A percentile compares a stretch with the other conserved stretches of the same genome.
Conservation (phyloP, 2,797 vertebrate species). For the Melanotaenia nigrans region DNA sequence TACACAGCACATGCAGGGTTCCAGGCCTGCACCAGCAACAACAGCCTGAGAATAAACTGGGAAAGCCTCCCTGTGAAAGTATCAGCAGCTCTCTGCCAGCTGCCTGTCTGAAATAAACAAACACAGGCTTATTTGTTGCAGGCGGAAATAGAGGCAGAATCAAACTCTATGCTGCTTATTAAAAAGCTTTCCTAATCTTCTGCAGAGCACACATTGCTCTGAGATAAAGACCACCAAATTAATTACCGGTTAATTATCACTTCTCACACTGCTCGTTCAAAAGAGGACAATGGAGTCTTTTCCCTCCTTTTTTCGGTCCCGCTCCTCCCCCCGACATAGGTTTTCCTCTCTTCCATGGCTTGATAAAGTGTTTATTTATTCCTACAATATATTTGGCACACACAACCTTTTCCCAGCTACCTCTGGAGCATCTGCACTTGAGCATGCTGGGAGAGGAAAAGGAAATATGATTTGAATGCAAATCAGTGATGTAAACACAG, state of each 20-base stretch:
- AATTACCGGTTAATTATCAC: slow-evolving; percentile 83
- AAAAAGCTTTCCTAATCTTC: slow-evolving; percentile 78
- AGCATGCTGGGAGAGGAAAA: slow-evolving; percentile 58
- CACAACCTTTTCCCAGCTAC: slow-evolving; percentile 64
- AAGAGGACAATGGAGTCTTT: slow-evolving; percentile 72
- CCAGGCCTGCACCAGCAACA: slow-evolving; percentile 34
- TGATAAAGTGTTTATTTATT: slow-evolving; percentile 74
- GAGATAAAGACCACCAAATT: slow-evolving; percentile 81
- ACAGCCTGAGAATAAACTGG: slow-evolving; percentile 43
- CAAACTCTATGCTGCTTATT: slow-evolving; percentile 73
- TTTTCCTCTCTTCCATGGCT: slow-evolving; percentile 47
- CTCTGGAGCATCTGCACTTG: slow-evolving; percentile 67
- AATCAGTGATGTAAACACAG: slow-evolving; percentile 75
- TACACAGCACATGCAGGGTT: slow-evolving; percentile 25
- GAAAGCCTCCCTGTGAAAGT: slow-evolving; percentile 57
- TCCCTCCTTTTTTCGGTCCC: slow-evolving; percentile 31
- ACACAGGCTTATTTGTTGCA: slow-evolving; percentile 72
- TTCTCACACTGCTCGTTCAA: slow-evolving; percentile 73
- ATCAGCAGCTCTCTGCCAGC: slow-evolving; percentile 67
- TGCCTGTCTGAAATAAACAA: slow-evolving; percentile 72
- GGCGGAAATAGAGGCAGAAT: slow-evolving; percentile 73
- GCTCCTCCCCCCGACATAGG: slow-evolving; percentile 64
- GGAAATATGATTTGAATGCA: slow-evolving; percentile 76
- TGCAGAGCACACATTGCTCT: slow-evolving; percentile 74
- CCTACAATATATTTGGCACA: slow-evolving; percentile 69